phyloP scores from a whole-genome alignment of 2,797 vertebrate species.

The Sciurus vulgaris region DNA sequence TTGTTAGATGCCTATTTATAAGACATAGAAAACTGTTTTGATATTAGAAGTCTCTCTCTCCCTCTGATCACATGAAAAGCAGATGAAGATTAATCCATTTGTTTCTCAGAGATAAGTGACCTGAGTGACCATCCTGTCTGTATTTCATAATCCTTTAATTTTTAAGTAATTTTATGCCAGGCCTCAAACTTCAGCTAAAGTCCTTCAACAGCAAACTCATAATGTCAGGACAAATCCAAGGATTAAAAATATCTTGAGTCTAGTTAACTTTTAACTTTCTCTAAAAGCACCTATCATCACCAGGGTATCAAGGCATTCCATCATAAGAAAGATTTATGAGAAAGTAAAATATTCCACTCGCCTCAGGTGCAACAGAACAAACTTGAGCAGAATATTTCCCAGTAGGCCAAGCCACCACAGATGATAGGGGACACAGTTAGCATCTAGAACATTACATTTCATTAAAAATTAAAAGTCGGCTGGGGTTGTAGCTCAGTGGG shows the following conservation, averaged over 20 bases:
- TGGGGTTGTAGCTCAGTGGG: no score
- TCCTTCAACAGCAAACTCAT: constrained; percentile 73
- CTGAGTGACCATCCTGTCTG: background rate
- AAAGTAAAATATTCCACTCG: constrained; percentile 66
- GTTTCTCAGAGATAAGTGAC: constrained; percentile 32
- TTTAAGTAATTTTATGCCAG: constrained; percentile 62
- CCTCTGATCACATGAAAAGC: constrained; percentile 34
- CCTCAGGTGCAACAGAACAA: background rate
- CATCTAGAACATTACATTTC: background rate
- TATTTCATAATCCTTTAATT: constrained; percentile 60
- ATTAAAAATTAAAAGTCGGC: background rate
- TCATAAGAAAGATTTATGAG: constrained; percentile 78
- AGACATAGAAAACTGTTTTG: constrained; percentile 38
- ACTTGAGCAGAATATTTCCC: background rate
- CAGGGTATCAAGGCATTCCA: constrained; percentile 77
- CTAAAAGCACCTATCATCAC: constrained; percentile 68
- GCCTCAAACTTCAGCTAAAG: constrained; percentile 17
- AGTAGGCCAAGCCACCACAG: background rate
- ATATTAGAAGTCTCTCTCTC: background rate
- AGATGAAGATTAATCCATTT: background rate
- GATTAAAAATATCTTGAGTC: constrained; percentile 78
- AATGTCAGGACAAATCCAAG: constrained; percentile 71
- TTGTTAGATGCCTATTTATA: background rate
- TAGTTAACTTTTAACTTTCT: constrained; percentile 82
- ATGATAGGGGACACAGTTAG: background rate